Percentiles rank a stretch among this genome's conserved stretches.
Evolutionary conservation across 2,113 vertebrate genomes (phyloP).

Genomic region (Syngnathoides biaculeatus): DNA sequence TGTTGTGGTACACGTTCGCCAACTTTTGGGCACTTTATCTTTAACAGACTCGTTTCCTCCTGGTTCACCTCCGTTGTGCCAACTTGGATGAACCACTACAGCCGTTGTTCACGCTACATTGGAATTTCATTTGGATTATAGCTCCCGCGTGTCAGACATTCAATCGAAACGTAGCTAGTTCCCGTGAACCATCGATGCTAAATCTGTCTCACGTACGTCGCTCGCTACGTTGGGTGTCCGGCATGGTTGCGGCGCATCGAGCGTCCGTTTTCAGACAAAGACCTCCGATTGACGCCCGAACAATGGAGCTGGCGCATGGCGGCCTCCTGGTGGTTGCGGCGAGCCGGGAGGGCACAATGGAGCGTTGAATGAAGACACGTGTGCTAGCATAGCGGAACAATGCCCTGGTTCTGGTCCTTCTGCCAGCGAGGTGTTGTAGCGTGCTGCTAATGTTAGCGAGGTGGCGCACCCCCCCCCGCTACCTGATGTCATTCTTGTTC

Average conservation of each 20-base stretch:
- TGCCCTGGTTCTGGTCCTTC: background rate
- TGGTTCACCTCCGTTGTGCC: too few species aligned
- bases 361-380: constrained; percentile 31
- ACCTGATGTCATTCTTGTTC: background rate
- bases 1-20: too few species aligned
- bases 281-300: constrained; percentile 45
- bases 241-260: constrained; percentile 15
- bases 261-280: constrained; percentile 49
- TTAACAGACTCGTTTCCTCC: too few species aligned
- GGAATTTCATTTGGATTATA: too few species aligned
- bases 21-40: too few species aligned
- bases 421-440: background rate
- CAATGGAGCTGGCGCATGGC: constrained; percentile 65
- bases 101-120: too few species aligned
- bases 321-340: constrained; percentile 37
- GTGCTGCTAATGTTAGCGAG: background rate
- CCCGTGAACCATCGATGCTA: too few species aligned
- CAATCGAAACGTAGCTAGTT: too few species aligned
- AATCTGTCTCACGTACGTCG: too few species aligned
- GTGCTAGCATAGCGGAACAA: constrained; percentile 19
- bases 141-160: too few species aligned
- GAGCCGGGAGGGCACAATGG: constrained; percentile 43
- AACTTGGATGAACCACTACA: too few species aligned
- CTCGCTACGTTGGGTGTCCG: constrained; percentile 6
- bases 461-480: too few species aligned